phyloP scores from a whole-genome alignment of 2,113 vertebrate species.

The Lagopus muta region DNA sequence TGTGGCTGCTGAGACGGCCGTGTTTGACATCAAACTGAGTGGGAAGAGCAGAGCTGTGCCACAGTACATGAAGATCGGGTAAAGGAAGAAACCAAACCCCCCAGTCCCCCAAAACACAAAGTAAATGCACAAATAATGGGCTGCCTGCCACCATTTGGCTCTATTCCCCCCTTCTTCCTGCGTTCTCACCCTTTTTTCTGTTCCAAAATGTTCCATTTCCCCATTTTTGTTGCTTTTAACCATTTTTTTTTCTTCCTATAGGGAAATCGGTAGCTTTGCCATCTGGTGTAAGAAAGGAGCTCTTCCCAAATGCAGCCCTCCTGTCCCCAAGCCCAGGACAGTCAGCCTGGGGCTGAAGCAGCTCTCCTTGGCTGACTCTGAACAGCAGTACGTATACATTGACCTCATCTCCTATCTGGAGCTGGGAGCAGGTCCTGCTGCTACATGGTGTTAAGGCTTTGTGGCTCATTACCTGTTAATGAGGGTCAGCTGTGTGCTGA shows the following conservation, averaged over 20 bases:
- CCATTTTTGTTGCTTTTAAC: background rate
- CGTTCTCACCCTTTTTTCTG: background rate
- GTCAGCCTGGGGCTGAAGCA: slow-evolving; percentile 76
- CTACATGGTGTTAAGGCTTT: no score
- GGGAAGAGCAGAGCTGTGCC: slow-evolving; percentile 86
- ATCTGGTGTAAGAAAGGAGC: slow-evolving; percentile 88
- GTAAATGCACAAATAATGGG: background rate
- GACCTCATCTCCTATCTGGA: no score
- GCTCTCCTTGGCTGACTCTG: slow-evolving; percentile 67
- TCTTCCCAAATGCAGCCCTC: slow-evolving; percentile 54
- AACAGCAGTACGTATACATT: background rate
- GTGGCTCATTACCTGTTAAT: no score
- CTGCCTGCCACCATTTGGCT: background rate
- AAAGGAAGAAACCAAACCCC: background rate
- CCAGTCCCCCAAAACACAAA: background rate
- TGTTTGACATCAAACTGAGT: slow-evolving; percentile 85
- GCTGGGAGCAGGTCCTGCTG: background rate
- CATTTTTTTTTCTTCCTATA: background rate
- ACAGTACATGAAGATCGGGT: slow-evolving; percentile 88
- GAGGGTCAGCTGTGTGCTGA: no score
- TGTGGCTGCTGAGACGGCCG: slow-evolving; percentile 74
- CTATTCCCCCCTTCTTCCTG: background rate
- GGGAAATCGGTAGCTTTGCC: slow-evolving; percentile 84
- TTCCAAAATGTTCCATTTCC: background rate
- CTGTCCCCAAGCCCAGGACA: slow-evolving; percentile 78